phyloP scores from a whole-genome alignment of 2,888 invertebrate genomes.

The Diarsia brunnea region DNA sequence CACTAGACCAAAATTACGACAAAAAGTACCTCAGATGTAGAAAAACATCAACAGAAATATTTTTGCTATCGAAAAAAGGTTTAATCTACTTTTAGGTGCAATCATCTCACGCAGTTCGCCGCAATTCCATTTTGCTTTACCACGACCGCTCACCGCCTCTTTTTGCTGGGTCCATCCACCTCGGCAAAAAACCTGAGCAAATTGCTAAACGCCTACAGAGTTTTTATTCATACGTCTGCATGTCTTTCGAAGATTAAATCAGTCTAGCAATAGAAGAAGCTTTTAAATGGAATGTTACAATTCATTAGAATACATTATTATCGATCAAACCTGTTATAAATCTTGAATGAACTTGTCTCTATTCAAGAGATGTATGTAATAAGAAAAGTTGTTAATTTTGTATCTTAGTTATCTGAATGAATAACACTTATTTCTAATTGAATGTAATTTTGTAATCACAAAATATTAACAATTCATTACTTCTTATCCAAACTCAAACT shows the following conservation, averaged over 20 bases:
- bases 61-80: slow-evolving; percentile 26
- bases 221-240: slow-evolving; percentile 39
- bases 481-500: too few relatives aligned
- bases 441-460: not conserved
- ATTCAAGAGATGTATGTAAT: slow-evolving; percentile 1
- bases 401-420: not conserved
- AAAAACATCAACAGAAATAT: slow-evolving; percentile 14
- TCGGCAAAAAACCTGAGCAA: slow-evolving; percentile 54
- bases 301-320: slow-evolving; percentile 19
- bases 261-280: slow-evolving; percentile 34
- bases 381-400: not conserved
- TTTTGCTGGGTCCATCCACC: slow-evolving; percentile 58
- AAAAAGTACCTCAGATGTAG: slow-evolving; percentile 17
- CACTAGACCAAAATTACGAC: slow-evolving; percentile 14
- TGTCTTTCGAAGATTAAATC: slow-evolving; percentile 27
- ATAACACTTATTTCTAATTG: not conserved
- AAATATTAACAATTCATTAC: not conserved
- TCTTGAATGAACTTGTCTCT: slow-evolving; percentile 37
- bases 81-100: slow-evolving; percentile 41
- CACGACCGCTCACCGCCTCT: slow-evolving; percentile 27
- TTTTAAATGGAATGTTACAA: slow-evolving; percentile 27
- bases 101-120: slow-evolving; percentile 58
- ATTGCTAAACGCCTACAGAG: slow-evolving; percentile 53
- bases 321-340: slow-evolving; percentile 36
- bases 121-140: slow-evolving; percentile 46